These are phyloP conservation scores for Aporophyla nigra DNA, from an alignment of 2,888 invertebrate genomes.

Conservation along the genomic window DNA sequence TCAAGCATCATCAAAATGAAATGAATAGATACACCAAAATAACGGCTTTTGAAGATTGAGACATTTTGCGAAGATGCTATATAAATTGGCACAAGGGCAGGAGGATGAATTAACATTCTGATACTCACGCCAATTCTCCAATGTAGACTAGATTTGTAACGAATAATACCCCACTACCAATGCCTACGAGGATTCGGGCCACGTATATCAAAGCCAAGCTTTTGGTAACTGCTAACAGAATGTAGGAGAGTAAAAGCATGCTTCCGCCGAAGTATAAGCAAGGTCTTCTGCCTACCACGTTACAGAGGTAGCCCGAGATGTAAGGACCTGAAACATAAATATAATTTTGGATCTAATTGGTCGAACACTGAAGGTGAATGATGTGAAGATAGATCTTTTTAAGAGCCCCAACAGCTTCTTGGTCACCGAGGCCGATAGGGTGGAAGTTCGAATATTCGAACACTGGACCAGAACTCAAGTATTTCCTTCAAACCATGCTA, in stretches of 20 bases:
- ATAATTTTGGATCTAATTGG: background rate
- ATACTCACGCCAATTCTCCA: slow-evolving; percentile 54
- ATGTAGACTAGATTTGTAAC: slow-evolving; percentile 49
- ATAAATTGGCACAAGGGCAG: background rate
- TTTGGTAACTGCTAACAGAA: slow-evolving; percentile 64
- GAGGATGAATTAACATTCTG: background rate
- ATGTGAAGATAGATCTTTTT: background rate
- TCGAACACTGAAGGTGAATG: background rate
- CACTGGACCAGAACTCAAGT: no score
- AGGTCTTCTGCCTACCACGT: slow-evolving; percentile 72
- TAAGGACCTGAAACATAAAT: slow-evolving; percentile 69
- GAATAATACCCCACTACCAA: slow-evolving; percentile 27
- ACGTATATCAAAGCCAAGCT: slow-evolving; percentile 67
- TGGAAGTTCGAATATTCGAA: no score
- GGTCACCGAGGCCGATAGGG: no score
- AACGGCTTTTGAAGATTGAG: background rate
- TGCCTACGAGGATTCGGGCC: slow-evolving; percentile 47
- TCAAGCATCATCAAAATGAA: background rate
- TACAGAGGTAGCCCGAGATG: slow-evolving; percentile 71
- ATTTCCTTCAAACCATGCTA: no score
- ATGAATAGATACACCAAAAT: background rate
- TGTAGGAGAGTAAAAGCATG: slow-evolving; percentile 54
- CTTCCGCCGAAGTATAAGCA: slow-evolving; percentile 67
- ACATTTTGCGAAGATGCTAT: background rate
- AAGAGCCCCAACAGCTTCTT: no score